A percentile compares a stretch with the other conserved stretches of the same genome.
Conservation (phyloP, 92 coral and sea anemone species). For the Scolanthus callimorphus region DNA sequence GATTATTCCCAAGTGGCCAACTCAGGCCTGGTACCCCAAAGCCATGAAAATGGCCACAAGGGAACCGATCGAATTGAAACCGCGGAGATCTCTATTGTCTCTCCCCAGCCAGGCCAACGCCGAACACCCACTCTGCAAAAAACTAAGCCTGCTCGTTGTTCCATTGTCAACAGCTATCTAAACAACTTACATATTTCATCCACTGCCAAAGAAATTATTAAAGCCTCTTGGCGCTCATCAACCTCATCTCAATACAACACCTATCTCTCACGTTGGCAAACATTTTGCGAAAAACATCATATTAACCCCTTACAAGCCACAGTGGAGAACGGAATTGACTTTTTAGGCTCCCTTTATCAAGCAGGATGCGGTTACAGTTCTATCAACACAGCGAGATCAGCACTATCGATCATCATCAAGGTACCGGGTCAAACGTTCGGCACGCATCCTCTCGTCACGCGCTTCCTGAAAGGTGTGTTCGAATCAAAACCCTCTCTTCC, state of each 20-base stretch:
- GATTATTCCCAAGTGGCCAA: conserved; percentile 8
- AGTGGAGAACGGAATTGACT: conserved; percentile 6
- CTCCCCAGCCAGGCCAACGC: conserved; percentile 3
- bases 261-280: conserved; percentile 8
- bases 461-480: too few relatives aligned
- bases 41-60: conserved; percentile 3
- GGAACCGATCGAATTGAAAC: background rate
- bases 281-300: conserved; percentile 1
- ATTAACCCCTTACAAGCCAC: background rate
- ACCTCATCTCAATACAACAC: conserved; percentile 1
- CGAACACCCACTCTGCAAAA: conserved; percentile 15
- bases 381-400: too few relatives aligned
- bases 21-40: conserved; percentile 22
- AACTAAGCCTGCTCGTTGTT: conserved; percentile 14
- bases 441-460: too few relatives aligned
- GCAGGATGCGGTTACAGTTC: conserved; percentile 23
- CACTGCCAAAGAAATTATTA: conserved; percentile 6
- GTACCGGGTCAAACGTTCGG: too few relatives aligned
- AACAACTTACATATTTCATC: conserved; percentile 5
- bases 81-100: background rate
- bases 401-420: too few relatives aligned
- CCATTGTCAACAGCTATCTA: conserved; percentile 32
- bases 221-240: conserved; percentile 32
- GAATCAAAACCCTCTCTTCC: background rate
- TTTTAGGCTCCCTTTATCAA: conserved; percentile 13